A percentile compares a stretch with the other conserved stretches of the same genome.
Conservation (phyloP, 2,888 invertebrate species). For the Clepsis dumicolana region DNA sequence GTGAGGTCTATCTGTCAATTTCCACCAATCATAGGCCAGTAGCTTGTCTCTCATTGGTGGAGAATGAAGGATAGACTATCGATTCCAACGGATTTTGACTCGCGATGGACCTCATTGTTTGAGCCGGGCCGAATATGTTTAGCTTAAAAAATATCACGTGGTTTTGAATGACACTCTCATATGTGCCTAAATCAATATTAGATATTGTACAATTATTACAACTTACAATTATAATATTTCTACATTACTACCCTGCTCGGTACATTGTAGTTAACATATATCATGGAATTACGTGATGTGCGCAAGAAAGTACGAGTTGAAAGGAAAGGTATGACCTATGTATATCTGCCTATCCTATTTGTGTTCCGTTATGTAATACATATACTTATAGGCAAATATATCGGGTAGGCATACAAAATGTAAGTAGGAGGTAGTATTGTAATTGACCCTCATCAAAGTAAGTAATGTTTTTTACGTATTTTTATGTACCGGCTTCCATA, state of each 20-base stretch:
- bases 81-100: too few relatives aligned
- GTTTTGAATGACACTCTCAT: too few relatives aligned
- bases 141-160: too few relatives aligned
- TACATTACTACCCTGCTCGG: neutral
- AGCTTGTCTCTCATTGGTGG: too few relatives aligned
- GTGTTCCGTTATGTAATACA: conserved; percentile 1
- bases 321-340: conserved; percentile 12
- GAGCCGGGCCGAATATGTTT: too few relatives aligned
- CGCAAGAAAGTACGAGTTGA: neutral
- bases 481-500: neutral
- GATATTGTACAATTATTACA: too few relatives aligned
- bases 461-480: neutral
- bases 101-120: too few relatives aligned
- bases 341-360: neutral
- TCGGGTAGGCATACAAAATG: neutral
- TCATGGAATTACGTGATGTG: neutral
- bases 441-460: neutral
- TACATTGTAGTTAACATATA: conserved; percentile 5
- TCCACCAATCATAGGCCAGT: too few relatives aligned
- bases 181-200: too few relatives aligned
- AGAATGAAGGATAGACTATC: too few relatives aligned
- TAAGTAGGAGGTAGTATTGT: conserved; percentile 1
- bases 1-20: too few relatives aligned
- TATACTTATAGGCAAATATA: neutral
- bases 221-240: neutral